Base-by-base conservation (phyloP, 2,113 vertebrate species). In the Coptodon rendalli region DNA sequence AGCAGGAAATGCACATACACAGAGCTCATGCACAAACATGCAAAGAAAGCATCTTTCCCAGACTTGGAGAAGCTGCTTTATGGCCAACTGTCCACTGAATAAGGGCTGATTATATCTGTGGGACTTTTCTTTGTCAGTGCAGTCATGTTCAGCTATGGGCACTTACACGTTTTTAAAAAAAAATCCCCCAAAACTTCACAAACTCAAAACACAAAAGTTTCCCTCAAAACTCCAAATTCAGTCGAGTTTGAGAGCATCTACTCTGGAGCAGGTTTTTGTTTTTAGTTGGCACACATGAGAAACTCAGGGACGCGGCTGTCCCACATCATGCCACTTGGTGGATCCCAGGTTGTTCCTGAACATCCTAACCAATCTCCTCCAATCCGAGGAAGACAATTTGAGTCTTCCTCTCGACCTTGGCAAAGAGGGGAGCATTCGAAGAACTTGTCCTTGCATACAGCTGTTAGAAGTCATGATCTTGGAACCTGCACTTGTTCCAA, bases 81-180 rank as follows among this genome's bases (percentile, higher is more conserved):
- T 56, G 54, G 10, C n/a, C 22, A 56, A 7, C 54, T 66, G 61
- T 66, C 0, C 61, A 63, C 59, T 66, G 34, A 66, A 7, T 3
- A 7, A n/a, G 19, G 34, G 0, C 61, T 13, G 61, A 0, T n/a
- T 66, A 5, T 7, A 38, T 0, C 61, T 38, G 61, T 12, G 19
- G 3, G 17, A 6, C 17, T 5, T 66, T 12, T 5, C 4, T 36
- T 36, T 38, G 4, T 7, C 34, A 66, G 2, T 2, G 61, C 4
- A 13, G 61, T 66, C 34, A 13, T 66, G 61, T 63, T 63, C 0
- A n/a, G 34, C 1, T 38, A 13, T 7, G 36, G 40, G 11, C 5
- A 13, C 34, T 61, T 13, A n/a, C 34, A 38, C 2, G 1, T 38
- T 66, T 31, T 24, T 14, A 0, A 45, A 0, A 10, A n/a, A 29